These are phyloP conservation scores for Drosophila siamana DNA, from an alignment of 2,888 invertebrate genomes.

Conservation along the genomic window DNA sequence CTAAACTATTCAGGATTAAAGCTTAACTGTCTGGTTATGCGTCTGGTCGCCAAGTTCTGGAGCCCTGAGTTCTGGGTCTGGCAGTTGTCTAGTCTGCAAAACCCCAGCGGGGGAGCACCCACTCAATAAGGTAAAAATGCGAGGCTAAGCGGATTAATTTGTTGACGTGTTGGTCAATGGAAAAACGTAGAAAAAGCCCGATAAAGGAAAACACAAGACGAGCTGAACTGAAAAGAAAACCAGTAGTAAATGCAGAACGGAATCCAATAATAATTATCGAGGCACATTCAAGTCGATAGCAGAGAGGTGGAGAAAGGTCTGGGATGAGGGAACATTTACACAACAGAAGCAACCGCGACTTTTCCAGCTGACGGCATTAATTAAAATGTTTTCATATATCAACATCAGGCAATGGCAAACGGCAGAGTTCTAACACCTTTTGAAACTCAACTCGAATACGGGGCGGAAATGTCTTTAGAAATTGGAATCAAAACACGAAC, in stretches of 20 bases:
- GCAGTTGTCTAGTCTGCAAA: slow-evolving; percentile 63
- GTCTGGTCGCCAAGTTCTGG: slow-evolving; percentile 45
- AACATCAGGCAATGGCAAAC: slow-evolving; percentile 26
- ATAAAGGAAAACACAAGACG: slow-evolving; percentile 14
- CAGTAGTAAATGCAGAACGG: slow-evolving; percentile 61
- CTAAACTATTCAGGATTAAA: slow-evolving; percentile 71
- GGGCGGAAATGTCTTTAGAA: slow-evolving; percentile 69
- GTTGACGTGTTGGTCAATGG: slow-evolving; percentile 72
- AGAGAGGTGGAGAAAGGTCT: no score
- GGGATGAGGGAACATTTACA: slow-evolving; percentile 61
- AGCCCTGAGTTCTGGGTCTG: slow-evolving; percentile 45
- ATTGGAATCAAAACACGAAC: slow-evolving; percentile 68
- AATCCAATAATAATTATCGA: slow-evolving; percentile 74
- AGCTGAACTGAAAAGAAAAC: slow-evolving; percentile 39
- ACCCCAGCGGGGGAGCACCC: slow-evolving; percentile 55
- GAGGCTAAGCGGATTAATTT: slow-evolving; percentile 75
- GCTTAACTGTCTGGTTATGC: slow-evolving; percentile 74
- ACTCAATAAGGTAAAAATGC: slow-evolving; percentile 62
- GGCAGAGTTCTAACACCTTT: slow-evolving; percentile 69
- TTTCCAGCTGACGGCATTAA: slow-evolving; percentile 78
- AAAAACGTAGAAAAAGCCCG: slow-evolving; percentile 11
- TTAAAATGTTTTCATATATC: slow-evolving; percentile 76
- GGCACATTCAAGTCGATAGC: slow-evolving; percentile 29
- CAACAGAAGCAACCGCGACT: slow-evolving; percentile 75
- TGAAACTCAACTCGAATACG: slow-evolving; percentile 25